Evolutionary conservation across 2,888 invertebrate species (phyloP), one percentile per base, ranked within the genome.

Genomic region (Melanostoma scalare): DNA sequence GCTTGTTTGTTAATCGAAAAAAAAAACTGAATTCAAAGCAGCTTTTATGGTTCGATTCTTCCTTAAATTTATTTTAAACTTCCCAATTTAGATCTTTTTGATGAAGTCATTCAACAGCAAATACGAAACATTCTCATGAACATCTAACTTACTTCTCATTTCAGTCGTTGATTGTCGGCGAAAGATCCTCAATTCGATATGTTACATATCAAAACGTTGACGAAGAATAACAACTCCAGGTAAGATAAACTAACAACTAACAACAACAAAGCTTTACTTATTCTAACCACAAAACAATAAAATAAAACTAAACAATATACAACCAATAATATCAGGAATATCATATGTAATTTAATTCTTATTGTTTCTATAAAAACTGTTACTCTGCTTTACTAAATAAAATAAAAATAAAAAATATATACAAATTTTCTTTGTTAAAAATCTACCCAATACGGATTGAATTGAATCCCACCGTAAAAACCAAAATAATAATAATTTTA

Each of bases 191-290:
- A 53, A 97, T 98, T 40, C 95, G 98, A 87, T 98, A 98, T 92
- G 97, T 98, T 72, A 98, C 97, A 89, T 98, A 98, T 92, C 96
- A 97, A 91, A 97, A 97, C 91, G 97, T 97, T 88, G 97, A 97
- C 87, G 97, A 97, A 87, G 96, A 96, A 84, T 95, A 95, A 90
- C 94, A 93, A 91, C 89, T 87, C 72, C 86, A 69, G 69, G 72
- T 69, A 81, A 84, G 86, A 76, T 52, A 48, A 77, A 35, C 50
- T 61, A 9, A 68, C 58, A 63, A 75, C 55, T 20, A 58, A 76
- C n/a, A n/a, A n/a, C n/a, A n/a, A n/a, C n/a, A n/a, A n/a, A 80
- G 33, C 31, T 46, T 53, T 40, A 20, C 20, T 9, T 33, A 52
- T 31, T 44, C 44, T 60, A 69, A 68, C 6, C 52, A 40, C 10